Conservation (phyloP, 23 tunicate genomes). For the Oikopleura albicans region DNA sequence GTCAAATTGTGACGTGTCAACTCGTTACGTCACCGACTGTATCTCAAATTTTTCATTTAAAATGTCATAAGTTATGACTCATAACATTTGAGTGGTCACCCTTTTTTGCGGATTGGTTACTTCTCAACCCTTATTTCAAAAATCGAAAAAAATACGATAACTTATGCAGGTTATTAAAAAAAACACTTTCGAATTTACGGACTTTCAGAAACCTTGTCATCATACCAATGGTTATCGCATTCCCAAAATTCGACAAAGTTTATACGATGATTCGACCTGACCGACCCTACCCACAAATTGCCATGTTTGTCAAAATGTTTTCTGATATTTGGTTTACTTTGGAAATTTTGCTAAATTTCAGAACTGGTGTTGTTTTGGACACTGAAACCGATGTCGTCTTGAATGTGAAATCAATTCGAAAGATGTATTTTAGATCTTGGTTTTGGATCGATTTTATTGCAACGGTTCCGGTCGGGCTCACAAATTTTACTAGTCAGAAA, state of each 20-base stretch:
- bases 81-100: no score
- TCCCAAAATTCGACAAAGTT: not conserved
- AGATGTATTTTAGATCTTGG: not conserved
- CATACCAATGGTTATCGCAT: not conserved
- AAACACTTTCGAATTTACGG: no score
- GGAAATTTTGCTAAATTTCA: not conserved
- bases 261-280: not conserved
- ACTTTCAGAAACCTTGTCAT: not conserved
- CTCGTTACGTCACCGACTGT: no score
- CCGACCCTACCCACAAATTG: not conserved
- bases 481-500: no score
- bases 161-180: no score
- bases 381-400: not conserved
- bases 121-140: no score
- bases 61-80: no score
- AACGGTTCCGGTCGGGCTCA: no score
- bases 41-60: no score
- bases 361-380: not conserved
- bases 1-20: no score
- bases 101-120: no score
- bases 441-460: not conserved
- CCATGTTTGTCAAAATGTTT: not conserved
- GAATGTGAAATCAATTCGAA: not conserved
- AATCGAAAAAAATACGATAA: no score
- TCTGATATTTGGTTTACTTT: not conserved